Base-by-base conservation (phyloP, 2,888 invertebrate species). In the Gandaritis pyraliata region DNA sequence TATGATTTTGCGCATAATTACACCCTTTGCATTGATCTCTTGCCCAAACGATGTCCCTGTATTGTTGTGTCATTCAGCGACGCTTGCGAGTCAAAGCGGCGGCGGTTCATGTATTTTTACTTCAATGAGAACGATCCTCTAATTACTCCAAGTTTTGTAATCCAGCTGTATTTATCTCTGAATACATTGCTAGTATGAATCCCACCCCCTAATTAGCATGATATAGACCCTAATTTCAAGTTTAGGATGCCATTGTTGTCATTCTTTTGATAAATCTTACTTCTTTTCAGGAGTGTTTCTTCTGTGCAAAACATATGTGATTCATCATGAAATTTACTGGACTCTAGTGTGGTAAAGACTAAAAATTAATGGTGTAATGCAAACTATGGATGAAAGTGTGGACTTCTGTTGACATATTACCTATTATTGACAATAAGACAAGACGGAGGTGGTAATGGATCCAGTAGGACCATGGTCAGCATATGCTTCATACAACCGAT, bases 381-480 rank as follows among this genome's bases (percentile, higher is more conserved):
- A 87, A 91, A 90, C 83, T 91, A 92, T 91, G 91, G 91, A 91
- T 91, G 87, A 91, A 85, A 90, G 88, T 90, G 91, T 89, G 90
- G 89, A 90, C 87, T 84, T 85, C 81, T 85, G 85, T 86, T 91
- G 88, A 91, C 84, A 88, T 79, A 86, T 82, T 88, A 83, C 79
- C 83, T 88, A 86, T 81, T 64, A 87, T 86, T 88, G 81, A 85
- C 78, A 83, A 76, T 77, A 80, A 78, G 78, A 85, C 82, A 88
- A 81, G 85, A 89, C 90, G 87, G 84, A 91, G 90, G 86, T 91
- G 93, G 93, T 93, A 92, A 97, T 97, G 97, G 97, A 97, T 95
- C 97, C 97, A 86, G 96, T 96, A 88, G 96, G 96, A 93, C 96
- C 97, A 93, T 97, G 97, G 97, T 95, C 95, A 85, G 95, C 95